Base-by-base conservation (phyloP, 2,888 invertebrate species). In the Hyposoter dolosus region DNA sequence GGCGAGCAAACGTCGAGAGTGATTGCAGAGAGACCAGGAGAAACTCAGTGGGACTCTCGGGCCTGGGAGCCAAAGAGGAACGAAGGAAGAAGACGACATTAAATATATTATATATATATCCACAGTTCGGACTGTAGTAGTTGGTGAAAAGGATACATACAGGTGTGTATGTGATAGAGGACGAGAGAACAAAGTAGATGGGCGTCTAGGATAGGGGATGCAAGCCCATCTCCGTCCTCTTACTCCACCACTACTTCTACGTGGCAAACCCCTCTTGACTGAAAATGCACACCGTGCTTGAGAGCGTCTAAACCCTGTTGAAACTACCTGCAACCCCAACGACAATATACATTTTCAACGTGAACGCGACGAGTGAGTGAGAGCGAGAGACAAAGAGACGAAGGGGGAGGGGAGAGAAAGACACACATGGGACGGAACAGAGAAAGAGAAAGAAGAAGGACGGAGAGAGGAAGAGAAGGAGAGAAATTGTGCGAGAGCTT, bases 1-100 rank as follows among this genome's bases (percentile, higher is more conserved):
- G 82, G 71, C 69, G 47, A 82, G 68, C 79, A 85, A 82, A 85
- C 79, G 77, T 23, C 23, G 50, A 50, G 80, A 80, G 80, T 65
- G 65, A 80, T 65, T 82, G 75, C 72, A 74, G 74, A 68, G 78
- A 32, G 81, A 74, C 53, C 23, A 68, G 47, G 71, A 71, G 45
- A 72, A 47, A 65, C 50, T 23, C 60, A 17, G 45, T 32, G 40
- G 60, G 77, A 66, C 4, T 45, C 65, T 65, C 76, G 47, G 65
- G 43, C 10, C 35, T 23, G 63, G 63, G 75, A 32, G 76, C 28
- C 23, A 60, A 35, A 53, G 66, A 50, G 43, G 69, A 19, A 23
- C 23, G 32, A 66, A 66, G 28, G 60, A 74, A 32, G 47, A 72
- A 35, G 68, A 79, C 45, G 45, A 43, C 45, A 75, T 19, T 60